phyloP scores from a whole-genome alignment of 2,797 vertebrate species.

The Perdix hodgsoniae region DNA sequence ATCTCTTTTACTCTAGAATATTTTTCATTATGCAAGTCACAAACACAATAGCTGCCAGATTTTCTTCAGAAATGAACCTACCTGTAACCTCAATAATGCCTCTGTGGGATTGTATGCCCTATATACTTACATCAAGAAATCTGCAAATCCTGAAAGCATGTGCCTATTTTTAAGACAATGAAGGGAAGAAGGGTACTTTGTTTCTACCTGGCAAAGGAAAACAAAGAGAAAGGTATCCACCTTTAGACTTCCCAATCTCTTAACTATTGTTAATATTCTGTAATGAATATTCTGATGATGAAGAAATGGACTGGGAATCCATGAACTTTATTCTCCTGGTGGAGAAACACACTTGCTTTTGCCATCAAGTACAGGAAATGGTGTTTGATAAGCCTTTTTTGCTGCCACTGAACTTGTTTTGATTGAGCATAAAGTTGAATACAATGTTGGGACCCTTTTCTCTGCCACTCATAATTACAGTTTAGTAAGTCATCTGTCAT shows the following conservation, averaged over 20 bases:
- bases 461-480: not conserved
- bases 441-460: not conserved
- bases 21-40: not conserved
- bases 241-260: not conserved
- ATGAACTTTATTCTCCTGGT: not conserved
- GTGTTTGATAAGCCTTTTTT: not conserved
- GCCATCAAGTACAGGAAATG: not conserved
- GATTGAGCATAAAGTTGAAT: not conserved
- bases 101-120: not conserved
- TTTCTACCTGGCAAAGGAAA: not conserved
- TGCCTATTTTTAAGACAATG: not conserved
- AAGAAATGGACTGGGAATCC: not conserved
- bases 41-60: not conserved
- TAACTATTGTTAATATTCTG: not conserved
- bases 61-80: not conserved
- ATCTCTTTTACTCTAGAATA: not conserved
- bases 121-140: rapidly evolving
- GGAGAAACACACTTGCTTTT: not conserved
- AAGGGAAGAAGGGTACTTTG: not conserved
- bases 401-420: not conserved
- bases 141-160: not conserved
- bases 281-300: not conserved
- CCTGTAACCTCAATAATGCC: not conserved
- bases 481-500: not conserved
- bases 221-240: not conserved